Base-by-base conservation (phyloP, 23 tunicate genomes). In the Ascidia mentula region DNA sequence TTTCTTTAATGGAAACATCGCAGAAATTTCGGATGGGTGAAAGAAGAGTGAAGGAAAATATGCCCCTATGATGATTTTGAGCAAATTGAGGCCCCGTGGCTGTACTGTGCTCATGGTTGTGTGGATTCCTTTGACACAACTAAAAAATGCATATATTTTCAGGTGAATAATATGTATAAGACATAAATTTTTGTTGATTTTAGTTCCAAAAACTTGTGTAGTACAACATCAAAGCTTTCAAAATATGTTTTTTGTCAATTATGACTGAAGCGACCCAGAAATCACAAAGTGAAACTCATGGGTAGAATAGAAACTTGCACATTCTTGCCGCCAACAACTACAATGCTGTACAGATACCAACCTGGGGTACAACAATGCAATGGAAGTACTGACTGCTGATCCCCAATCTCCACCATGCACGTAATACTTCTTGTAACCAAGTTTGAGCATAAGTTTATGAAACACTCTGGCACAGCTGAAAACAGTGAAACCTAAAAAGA, bases 321-420 rank as follows among this genome's bases (percentile, higher is more conserved):
- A n/a, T n/a, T n/a, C n/a, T n/a, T n/a, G n/a, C n/a, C n/a, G n/a
- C n/a, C 18, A 45, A 45, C 17, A 18, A 45, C 60, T 45, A 45
- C 60, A 17, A 17, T 45, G 60, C 60, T n/a, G n/a, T 38, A 45
- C 34, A 32, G 22, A 53, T 22, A 83, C n/a, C n/a, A n/a, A 88
- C 98, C 84, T 88, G 59, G 98, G 98, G 75, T 88, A 93, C 38
- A 93, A 69, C 78, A 84, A 22, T 26, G 98, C 70, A 75, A 93
- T 79, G 8, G 80, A 72, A 38, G 59, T 28, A 40, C 84, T 80
- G 30, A 93, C 88, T 5, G 69, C 0, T n/a, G 90, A 60, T n/a
- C 98, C 98, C 87, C 87, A 93, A 70, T 93, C 98, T 0, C 98
- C 93, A 37, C 98, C 98, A 4, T 85, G 93, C 0, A 80, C 89